A percentile compares a stretch with the other conserved stretches of the same genome.
Conservation (phyloP, 1,140 invertebrate genomes). For the Meloidogyne chitwoodi region DNA sequence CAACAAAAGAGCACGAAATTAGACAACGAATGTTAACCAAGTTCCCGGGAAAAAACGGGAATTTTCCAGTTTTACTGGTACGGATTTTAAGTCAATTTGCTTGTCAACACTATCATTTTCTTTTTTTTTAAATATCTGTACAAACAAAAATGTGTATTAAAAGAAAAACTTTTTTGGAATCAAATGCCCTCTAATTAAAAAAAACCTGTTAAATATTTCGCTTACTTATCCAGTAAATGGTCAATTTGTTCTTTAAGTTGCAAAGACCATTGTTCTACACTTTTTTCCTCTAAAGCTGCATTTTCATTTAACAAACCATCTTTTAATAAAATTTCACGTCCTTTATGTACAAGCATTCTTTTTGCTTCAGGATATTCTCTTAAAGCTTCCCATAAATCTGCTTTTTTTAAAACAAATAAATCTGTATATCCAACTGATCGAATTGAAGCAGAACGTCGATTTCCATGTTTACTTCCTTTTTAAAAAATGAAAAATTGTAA, state of each 20-base stretch:
- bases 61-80: no score
- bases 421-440: conserved; percentile 63
- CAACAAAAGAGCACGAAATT: no score
- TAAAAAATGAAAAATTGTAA: background rate
- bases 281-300: conserved; percentile 64
- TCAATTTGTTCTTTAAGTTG: conserved; percentile 66
- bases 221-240: conserved; percentile 68
- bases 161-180: no score
- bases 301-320: conserved; percentile 85
- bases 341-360: conserved; percentile 76
- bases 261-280: conserved; percentile 56
- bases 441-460: conserved; percentile 62
- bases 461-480: conserved; percentile 61
- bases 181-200: background rate
- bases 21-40: no score
- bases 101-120: no score
- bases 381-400: conserved; percentile 64
- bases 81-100: no score
- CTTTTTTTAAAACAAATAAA: conserved; percentile 63
- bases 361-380: conserved; percentile 85
- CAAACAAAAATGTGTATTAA: no score
- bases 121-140: no score
- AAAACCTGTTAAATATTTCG: conserved; percentile 2
- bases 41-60: no score
- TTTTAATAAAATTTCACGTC: conserved; percentile 83